These are phyloP conservation scores for Cephus cinctus DNA, from an alignment of 1,140 invertebrate genomes.

Conservation along the genomic window DNA sequence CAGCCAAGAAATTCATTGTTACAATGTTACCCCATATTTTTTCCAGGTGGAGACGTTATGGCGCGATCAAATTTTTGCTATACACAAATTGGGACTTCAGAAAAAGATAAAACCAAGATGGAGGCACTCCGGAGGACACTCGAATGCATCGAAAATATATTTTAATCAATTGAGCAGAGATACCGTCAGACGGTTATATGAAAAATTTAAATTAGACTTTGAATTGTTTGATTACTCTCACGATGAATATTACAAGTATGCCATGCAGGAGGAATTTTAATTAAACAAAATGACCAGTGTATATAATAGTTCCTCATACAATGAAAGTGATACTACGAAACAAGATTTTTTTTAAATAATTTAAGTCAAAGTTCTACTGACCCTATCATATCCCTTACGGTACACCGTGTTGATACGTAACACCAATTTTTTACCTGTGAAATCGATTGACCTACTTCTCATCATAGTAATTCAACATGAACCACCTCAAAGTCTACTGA, in stretches of 20 bases:
- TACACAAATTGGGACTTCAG: constrained; percentile 40
- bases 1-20: too few relatives aligned
- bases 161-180: constrained; percentile 50
- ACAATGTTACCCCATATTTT: too few relatives aligned
- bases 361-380: too few relatives aligned
- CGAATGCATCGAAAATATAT: constrained; percentile 41
- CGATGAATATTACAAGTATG: constrained; percentile 45
- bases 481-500: too few relatives aligned
- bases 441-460: constrained; percentile 43
- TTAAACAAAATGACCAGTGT: too few relatives aligned
- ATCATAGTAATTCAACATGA: too few relatives aligned
- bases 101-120: constrained; percentile 45
- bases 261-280: too few relatives aligned
- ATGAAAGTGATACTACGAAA: too few relatives aligned
- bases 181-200: constrained; percentile 49
- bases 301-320: too few relatives aligned
- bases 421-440: constrained; percentile 23
- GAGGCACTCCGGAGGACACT: constrained; percentile 35
- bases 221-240: constrained; percentile 57
- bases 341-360: too few relatives aligned
- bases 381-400: too few relatives aligned
- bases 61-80: constrained; percentile 56
- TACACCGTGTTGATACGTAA: too few relatives aligned
- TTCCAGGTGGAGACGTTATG: constrained; percentile 58
- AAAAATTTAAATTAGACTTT: constrained; percentile 59